A percentile compares a stretch with the other conserved stretches of the same genome.
Conservation (phyloP, 1,140 invertebrate genomes). For the Lordiphosa stackelbergi region DNA sequence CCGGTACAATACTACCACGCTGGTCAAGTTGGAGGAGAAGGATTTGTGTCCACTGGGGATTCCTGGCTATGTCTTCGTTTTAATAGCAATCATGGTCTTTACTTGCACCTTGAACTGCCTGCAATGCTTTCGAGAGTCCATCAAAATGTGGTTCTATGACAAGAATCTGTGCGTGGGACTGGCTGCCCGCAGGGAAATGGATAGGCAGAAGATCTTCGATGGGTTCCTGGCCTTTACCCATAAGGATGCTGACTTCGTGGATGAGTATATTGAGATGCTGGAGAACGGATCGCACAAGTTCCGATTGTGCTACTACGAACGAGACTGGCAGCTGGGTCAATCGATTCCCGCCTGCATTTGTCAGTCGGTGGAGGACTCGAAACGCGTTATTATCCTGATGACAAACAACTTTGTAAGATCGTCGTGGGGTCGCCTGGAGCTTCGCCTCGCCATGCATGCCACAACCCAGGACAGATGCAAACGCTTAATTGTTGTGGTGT, state of each 20-base stretch:
- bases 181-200: not conserved
- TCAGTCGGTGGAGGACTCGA: not conserved
- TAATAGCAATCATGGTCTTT: not conserved
- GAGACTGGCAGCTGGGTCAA: not conserved
- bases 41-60: not conserved
- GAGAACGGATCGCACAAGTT: not conserved
- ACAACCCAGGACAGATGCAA: not conserved
- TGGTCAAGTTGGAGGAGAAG: not conserved
- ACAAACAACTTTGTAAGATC: not conserved
- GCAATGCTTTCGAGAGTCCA: not conserved
- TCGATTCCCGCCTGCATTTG: not conserved
- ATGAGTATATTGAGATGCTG: not conserved
- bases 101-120: not conserved
- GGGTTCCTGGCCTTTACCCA: not conserved
- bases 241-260: not conserved
- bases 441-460: not conserved
- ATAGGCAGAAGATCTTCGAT: not conserved
- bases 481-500: not conserved
- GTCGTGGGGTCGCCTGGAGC: not conserved
- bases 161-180: not conserved
- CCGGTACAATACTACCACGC: not conserved
- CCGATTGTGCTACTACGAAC: not conserved
- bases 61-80: not conserved
- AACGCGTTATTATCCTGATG: not conserved
- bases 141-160: not conserved